Evolutionary conservation across 2,888 invertebrate species (phyloP).

Genomic region (Lochmaea crataegi): DNA sequence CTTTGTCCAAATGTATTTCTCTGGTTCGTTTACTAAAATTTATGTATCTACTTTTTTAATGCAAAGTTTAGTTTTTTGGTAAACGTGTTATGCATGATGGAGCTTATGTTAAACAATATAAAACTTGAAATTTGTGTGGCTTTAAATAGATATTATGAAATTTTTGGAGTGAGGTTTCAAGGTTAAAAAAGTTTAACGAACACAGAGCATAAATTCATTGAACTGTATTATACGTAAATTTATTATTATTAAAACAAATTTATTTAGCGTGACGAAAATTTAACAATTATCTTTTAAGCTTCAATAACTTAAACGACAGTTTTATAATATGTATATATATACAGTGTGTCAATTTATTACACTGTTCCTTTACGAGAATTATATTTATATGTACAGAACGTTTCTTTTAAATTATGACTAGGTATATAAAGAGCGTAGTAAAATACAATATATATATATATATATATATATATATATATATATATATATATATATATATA

Average conservation of each 20-base stretch:
- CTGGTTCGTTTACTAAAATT: no score
- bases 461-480: no score
- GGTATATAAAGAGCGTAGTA: no score
- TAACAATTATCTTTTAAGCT: neutral
- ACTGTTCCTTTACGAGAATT: no score
- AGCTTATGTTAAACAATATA: neutral
- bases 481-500: no score
- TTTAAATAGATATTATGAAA: neutral
- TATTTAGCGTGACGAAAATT: neutral
- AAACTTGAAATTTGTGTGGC: neutral
- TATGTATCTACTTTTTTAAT: no score
- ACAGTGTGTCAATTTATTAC: neutral
- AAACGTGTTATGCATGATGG: neutral
- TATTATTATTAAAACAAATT: neutral
- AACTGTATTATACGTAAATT: neutral
- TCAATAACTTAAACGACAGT: neutral
- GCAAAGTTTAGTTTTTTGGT: neutral
- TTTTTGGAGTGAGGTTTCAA: neutral
- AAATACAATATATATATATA: no score
- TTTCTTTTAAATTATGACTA: no score
- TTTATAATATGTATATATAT: neutral
- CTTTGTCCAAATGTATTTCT: no score
- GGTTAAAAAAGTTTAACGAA: conserved; percentile 1
- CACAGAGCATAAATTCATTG: neutral
- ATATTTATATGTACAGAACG: no score